Conservation (phyloP, 2,888 invertebrate genomes). For the Choristoneura rosaceana region DNA sequence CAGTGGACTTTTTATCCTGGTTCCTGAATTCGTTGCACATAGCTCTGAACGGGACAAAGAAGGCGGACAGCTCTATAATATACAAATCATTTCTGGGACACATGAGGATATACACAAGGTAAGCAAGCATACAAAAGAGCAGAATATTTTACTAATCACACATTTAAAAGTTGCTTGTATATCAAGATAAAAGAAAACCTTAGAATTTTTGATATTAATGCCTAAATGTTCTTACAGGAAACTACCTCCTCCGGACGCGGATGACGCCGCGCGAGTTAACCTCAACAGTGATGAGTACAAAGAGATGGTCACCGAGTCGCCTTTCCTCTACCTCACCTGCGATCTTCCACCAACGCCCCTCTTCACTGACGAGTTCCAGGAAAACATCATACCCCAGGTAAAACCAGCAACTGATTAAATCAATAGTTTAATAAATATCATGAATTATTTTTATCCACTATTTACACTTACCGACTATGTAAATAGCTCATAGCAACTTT, state of each 20-base stretch:
- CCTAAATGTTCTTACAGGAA: slow-evolving; percentile 85
- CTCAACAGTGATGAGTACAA: slow-evolving; percentile 94
- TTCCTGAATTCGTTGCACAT: slow-evolving; percentile 98
- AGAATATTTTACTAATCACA: no score
- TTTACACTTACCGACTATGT: not conserved
- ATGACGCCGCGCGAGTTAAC: slow-evolving; percentile 94
- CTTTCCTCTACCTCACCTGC: slow-evolving; percentile 98
- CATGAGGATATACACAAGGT: slow-evolving; percentile 93
- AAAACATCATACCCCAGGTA: slow-evolving; percentile 99
- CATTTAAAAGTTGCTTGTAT: no score
- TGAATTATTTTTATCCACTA: not conserved
- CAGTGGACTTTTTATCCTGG: slow-evolving; percentile 99
- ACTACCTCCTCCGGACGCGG: slow-evolving; percentile 96
- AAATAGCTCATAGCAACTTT: not conserved
- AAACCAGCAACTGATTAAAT: slow-evolving; percentile 22
- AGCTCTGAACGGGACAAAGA: slow-evolving; percentile 96
- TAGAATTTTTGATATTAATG: no score
- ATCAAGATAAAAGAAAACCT: no score
- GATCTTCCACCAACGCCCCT: slow-evolving; percentile 98
- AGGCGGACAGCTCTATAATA: slow-evolving; percentile 95
- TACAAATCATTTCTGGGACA: slow-evolving; percentile 97
- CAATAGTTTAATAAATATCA: no score
- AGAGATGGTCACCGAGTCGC: slow-evolving; percentile 94
- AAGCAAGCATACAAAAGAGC: slow-evolving; percentile 36
- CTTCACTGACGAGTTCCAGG: slow-evolving; percentile 98